Base-by-base conservation (phyloP, 1,140 invertebrate genomes). In the Aphidius ervi region DNA sequence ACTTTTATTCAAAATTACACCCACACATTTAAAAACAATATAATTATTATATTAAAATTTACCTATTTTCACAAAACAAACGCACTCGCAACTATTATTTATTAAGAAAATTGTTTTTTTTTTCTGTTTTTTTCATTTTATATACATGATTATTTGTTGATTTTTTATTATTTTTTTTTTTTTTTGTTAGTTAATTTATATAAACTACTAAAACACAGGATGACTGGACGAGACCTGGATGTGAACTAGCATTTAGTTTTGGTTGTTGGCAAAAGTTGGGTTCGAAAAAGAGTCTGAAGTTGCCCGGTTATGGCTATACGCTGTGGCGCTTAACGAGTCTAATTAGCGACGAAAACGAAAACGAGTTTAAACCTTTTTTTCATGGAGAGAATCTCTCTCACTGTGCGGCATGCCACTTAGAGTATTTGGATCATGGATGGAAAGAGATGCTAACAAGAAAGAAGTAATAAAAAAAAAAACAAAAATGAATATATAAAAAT, bases 341-440 rank as follows among this genome's bases (percentile, higher is more conserved):
- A 81, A 81, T 81, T 81, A 80, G 79, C 77, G 74, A 80, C 77
- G 76, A 81, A 81, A 80, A 79, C 77, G 76, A 80, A 77, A 81
- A 81, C 79, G 75, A 80, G 78, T 81, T 80, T 78, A 67, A 70
- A 71, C 69, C 74, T 72, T 79, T 76, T 76, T 78, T 74, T 42
- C 40, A 42, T 41, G 52, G 23, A 54, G 52, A 20, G 50, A 40
- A 40, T 54, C 52, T 54, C 41, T 42, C 40, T n/a, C 20, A 40
- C 39, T 5, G 52, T 8, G 52, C 52, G 52, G 23, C 52, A 54
- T 37, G 23, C 61, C 59, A 52, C 10, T 31, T 46, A 40, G 56
- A 20, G 20, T 62, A 56, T 52, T 59, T 23, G 45, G 59, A 63
- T 31, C 23, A 64, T 63, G 54, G 49, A 63, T 64, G 9, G 10